phyloP scores from a whole-genome alignment of 2,113 vertebrate genomes.

The Felis catus region F.catus_Fca126_mat1.0 CM031415.1:78122001-78122500 shows the following conservation, averaged over 20 bases:
- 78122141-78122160: constrained; percentile 68
- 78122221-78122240: constrained; percentile 78
- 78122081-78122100: constrained; percentile 68
- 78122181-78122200: constrained; percentile 65
- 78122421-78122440: not conserved
- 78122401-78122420: constrained; percentile 42
- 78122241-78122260: constrained; percentile 71
- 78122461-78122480: not conserved
- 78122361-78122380: constrained; percentile 72
- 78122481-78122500: constrained; percentile 25
- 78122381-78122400: constrained; percentile 43
- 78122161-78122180: constrained; percentile 66
- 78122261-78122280: constrained; percentile 32
- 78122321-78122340: not conserved
- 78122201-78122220: constrained; percentile 72
- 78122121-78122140: constrained; percentile 56
- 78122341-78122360: constrained; percentile 65
- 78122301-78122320: rapidly evolving
- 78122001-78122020: constrained; percentile 59
- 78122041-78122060: constrained; percentile 55
- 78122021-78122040: constrained; percentile 48
- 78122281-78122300: not conserved
- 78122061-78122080: constrained; percentile 70
- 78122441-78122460: not conserved
- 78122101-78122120: constrained; percentile 58